Conservation (phyloP, 2,888 invertebrate genomes). For the Dasysyrphus albostriatus region DNA sequence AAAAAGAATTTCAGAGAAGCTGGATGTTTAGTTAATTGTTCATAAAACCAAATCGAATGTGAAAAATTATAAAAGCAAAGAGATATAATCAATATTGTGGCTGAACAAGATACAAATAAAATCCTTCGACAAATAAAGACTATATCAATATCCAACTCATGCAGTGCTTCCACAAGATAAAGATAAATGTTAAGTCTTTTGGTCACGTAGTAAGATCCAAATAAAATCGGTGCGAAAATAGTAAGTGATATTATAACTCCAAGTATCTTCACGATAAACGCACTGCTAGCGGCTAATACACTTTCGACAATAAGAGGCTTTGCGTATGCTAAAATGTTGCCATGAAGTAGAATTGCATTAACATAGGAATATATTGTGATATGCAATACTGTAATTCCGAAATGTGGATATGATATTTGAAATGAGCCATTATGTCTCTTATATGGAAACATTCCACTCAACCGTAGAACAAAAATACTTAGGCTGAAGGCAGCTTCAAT, state of each 20-base stretch:
- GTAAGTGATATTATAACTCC: slow-evolving; percentile 74
- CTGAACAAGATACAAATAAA: slow-evolving; percentile 22
- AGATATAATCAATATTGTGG: background rate
- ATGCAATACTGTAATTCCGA: slow-evolving; percentile 68
- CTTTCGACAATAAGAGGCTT: slow-evolving; percentile 77
- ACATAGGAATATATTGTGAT: slow-evolving; percentile 74
- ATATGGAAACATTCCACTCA: slow-evolving; percentile 77
- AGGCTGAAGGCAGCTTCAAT: slow-evolving; percentile 64
- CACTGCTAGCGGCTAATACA: slow-evolving; percentile 65
- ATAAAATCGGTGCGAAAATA: slow-evolving; percentile 59
- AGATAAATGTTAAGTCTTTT: slow-evolving; percentile 68
- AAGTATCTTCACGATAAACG: slow-evolving; percentile 74
- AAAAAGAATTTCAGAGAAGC: slow-evolving; percentile 74
- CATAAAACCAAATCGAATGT: slow-evolving; percentile 77
- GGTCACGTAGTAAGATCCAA: slow-evolving; percentile 53
- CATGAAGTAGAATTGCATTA: slow-evolving; percentile 70
- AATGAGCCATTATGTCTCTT: slow-evolving; percentile 38
- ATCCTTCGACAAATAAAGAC: slow-evolving; percentile 65
- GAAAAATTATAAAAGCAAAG: slow-evolving; percentile 69
- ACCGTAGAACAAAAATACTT: slow-evolving; percentile 62
- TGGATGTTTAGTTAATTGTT: slow-evolving; percentile 69
- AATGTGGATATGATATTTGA: slow-evolving; percentile 62
- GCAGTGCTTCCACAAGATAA: slow-evolving; percentile 60
- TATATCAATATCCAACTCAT: slow-evolving; percentile 71
- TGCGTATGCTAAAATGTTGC: slow-evolving; percentile 72